These are phyloP conservation scores for Globia sparganii DNA, from an alignment of 2,888 invertebrate genomes.

Conservation along the genomic window DNA sequence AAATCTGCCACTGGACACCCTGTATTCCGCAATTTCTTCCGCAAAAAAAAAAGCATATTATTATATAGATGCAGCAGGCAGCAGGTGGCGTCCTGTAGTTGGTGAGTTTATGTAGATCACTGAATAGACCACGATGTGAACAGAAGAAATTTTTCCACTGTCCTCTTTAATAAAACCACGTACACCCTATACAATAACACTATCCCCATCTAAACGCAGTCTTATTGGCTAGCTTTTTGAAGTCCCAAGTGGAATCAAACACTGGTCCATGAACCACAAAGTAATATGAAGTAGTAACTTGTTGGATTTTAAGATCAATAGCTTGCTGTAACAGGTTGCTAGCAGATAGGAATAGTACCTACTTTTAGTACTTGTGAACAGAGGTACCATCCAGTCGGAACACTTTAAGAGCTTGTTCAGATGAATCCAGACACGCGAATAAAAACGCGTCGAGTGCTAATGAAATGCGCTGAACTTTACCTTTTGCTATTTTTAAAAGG, in stretches of 20 bases:
- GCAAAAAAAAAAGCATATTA: background rate
- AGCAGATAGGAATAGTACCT: background rate
- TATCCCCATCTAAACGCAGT: background rate
- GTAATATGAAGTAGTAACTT: conserved; percentile 26
- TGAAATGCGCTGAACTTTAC: conserved; percentile 12
- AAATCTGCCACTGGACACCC: too few species aligned
- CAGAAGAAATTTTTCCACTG: background rate
- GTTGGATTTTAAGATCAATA: conserved; percentile 28
- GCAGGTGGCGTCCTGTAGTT: too few species aligned
- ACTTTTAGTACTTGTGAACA: conserved; percentile 3
- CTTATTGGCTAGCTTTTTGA: conserved; percentile 22
- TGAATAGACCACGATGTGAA: background rate
- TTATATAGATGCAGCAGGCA: background rate
- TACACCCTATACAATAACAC: background rate
- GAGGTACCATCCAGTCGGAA: background rate
- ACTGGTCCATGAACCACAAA: conserved; percentile 19
- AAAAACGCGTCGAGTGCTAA: background rate
- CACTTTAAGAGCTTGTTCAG: conserved; percentile 24
- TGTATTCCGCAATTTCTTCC: too few species aligned
- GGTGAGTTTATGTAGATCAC: background rate
- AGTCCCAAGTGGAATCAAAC: conserved; percentile 33
- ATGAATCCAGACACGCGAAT: background rate
- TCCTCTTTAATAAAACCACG: background rate
- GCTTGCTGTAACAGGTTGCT: conserved; percentile 36
- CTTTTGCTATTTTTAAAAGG: background rate